Base-by-base conservation (phyloP, 2,888 invertebrate genomes). In the Meghimatium bilineatum region DNA sequence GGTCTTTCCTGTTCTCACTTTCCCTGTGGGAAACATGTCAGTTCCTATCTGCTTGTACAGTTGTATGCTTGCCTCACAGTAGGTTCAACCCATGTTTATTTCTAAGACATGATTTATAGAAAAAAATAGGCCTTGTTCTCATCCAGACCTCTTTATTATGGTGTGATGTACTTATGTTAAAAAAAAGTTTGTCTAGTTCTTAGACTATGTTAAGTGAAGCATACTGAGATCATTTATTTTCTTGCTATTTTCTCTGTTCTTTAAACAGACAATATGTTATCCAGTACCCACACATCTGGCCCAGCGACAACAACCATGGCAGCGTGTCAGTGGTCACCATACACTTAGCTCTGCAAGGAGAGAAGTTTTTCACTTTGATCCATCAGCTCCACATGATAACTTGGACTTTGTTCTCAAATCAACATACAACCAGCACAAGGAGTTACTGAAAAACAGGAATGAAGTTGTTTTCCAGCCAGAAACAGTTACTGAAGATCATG, bases 391-490 rank as follows among this genome's bases (percentile, higher is more conserved):
- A 32, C 87, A 87, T n/a, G 93, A 94, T 88, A 91, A 91, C 83
- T 88, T 94, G 63, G 94, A 94, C 87, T 93, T 94, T 90, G 87
- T 92, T 23, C 87, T 94, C 34, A 94, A 93, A 86, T 88, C 93
- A 36, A 87, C 91, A 69, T 94, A 94, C 87, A 88, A 93, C 85
- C 93, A 94, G 38, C 92, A 94, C 87, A 87, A 89, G 26, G 91
- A 92, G 71, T 91, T 93, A 56, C 88, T 93, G 14, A 91, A 87
- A 72, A 91, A 89, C 63, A 91, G 88, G 81, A 90, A 92, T 87
- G 90, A 93, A 86, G 92, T 92, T 0, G 84, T 93, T n/a, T 87
- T 91, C 56, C 94, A 94, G 83, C 90, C 90, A 80, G 93, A 93
- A 86, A 94, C 94, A 14, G 84, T 90, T 38, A 91, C 91, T 60